Conservation (phyloP, 2,888 invertebrate genomes). For the Malacosoma neustria region DNA sequence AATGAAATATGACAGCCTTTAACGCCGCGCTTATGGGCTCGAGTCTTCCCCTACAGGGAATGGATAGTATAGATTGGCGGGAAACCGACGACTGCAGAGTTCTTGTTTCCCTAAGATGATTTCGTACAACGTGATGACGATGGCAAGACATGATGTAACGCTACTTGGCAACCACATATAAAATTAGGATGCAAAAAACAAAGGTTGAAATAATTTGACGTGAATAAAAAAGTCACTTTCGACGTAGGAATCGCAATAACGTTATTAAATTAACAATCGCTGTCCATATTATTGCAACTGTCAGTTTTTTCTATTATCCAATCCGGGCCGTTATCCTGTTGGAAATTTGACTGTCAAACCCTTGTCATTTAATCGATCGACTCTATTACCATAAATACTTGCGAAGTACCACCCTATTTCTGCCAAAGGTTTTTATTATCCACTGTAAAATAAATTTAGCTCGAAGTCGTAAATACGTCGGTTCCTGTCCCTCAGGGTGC, state of each 20-base stretch:
- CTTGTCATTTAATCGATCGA: slow-evolving; percentile 33
- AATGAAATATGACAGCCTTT: too few relatives aligned
- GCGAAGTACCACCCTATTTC: slow-evolving; percentile 1
- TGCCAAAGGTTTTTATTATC: not conserved
- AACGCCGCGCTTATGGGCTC: too few relatives aligned
- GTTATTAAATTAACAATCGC: slow-evolving; percentile 13
- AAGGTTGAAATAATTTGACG: not conserved
- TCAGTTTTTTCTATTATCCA: slow-evolving; percentile 19
- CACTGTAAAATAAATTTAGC: not conserved
- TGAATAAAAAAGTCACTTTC: too few relatives aligned
- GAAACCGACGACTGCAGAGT: too few relatives aligned
- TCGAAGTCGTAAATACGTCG: not conserved
- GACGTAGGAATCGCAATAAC: not conserved
- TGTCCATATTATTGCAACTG: slow-evolving; percentile 18
- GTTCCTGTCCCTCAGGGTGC: not conserved
- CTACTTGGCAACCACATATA: too few relatives aligned
- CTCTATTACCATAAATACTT: slow-evolving; percentile 22
- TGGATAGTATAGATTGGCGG: too few relatives aligned
- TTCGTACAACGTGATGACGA: too few relatives aligned
- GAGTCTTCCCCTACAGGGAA: too few relatives aligned
- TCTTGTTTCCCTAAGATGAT: too few relatives aligned
- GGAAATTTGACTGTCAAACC: slow-evolving; percentile 40
- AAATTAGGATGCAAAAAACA: too few relatives aligned
- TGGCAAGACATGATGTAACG: too few relatives aligned
- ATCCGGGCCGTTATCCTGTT: slow-evolving; percentile 19